Conservation (phyloP, 2,888 invertebrate genomes). For the Trachelus tabidus region DNA sequence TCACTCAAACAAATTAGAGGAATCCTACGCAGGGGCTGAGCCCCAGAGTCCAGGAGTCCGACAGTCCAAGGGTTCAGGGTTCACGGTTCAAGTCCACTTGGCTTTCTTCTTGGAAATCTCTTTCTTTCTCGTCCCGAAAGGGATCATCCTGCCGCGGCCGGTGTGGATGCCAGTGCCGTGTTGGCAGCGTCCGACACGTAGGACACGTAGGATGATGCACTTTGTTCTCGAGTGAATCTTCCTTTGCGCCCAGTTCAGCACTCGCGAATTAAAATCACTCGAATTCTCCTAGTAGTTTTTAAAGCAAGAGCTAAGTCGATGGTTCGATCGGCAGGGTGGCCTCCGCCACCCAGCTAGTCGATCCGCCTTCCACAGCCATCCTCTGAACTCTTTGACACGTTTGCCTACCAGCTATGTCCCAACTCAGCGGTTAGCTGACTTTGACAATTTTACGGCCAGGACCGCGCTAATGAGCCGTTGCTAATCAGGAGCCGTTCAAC, state of each 20-base stretch:
- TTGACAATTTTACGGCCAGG: constrained; percentile 25
- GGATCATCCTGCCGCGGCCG: background rate
- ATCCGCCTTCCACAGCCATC: constrained; percentile 24
- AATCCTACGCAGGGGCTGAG: constrained; percentile 43
- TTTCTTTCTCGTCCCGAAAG: background rate
- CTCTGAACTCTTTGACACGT: constrained; percentile 48
- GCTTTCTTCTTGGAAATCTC: constrained; percentile 47
- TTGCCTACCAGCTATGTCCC: constrained; percentile 55
- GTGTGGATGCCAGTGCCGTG: background rate
- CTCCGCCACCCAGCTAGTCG: constrained; percentile 3
- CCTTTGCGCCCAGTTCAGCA: background rate
- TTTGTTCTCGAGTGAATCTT: background rate
- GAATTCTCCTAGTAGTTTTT: background rate
- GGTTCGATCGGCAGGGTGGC: background rate
- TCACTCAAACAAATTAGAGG: constrained; percentile 63
- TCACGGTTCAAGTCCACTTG: constrained; percentile 50
- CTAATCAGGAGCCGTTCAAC: constrained; percentile 27
- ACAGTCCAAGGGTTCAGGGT: constrained; percentile 36
- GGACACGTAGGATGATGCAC: background rate
- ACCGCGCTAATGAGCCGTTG: constrained; percentile 41
- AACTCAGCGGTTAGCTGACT: constrained; percentile 12
- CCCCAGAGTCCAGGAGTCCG: constrained; percentile 7
- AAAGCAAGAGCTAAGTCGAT: background rate
- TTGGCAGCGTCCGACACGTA: background rate
- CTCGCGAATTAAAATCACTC: background rate